Evolutionary conservation across 2,888 invertebrate genomes (phyloP), one percentile per base, ranked within the genome.

Genomic region (Hybos culiciformis): DNA sequence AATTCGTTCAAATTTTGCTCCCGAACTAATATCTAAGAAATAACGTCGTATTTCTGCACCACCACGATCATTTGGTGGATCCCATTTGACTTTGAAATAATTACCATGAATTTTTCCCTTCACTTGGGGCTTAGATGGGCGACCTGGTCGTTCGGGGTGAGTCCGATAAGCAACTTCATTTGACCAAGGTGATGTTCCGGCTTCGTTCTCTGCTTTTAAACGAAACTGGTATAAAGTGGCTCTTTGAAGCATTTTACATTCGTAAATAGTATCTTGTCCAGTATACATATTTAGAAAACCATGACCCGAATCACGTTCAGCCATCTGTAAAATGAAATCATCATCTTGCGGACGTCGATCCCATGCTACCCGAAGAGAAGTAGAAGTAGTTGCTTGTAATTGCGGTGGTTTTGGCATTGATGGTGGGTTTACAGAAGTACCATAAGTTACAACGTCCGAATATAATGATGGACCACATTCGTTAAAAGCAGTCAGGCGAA

Each of bases 71-170:
- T 66, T 56, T 1, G 87, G 85, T 36, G 83, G 75, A 47, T 85
- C 84, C 91, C 91, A 92, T 54, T 78, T 76, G 48, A 88, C 72
- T 51, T 79, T 79, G 62, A 90, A 85, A 49, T 77, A 75, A 51
- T 82, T 79, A 43, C 88, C 77, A 63, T 85, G 83, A 34, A 85
- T 76, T 59, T 83, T 80, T 40, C 90, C 90, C 59, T 87, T 87
- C 15, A 84, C 74, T 48, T 73, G 63, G 4, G 86, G 88, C 52
- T 83, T 78, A 8, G 79, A 73, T 19, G 91, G 91, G 41, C 81
- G 71, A 1, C 74, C 74, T 4, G 91, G 92, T 46, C 78, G 69
- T 58, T 85, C 88, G 5, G 91, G 82, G 44, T 76, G 67, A 9
- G 93, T 93, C 50, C 75, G 74, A 63, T 80, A 88, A 43, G 72